Evolutionary conservation across 2,888 invertebrate species (phyloP).

Genomic region (Alentia gelatinosa): DNA sequence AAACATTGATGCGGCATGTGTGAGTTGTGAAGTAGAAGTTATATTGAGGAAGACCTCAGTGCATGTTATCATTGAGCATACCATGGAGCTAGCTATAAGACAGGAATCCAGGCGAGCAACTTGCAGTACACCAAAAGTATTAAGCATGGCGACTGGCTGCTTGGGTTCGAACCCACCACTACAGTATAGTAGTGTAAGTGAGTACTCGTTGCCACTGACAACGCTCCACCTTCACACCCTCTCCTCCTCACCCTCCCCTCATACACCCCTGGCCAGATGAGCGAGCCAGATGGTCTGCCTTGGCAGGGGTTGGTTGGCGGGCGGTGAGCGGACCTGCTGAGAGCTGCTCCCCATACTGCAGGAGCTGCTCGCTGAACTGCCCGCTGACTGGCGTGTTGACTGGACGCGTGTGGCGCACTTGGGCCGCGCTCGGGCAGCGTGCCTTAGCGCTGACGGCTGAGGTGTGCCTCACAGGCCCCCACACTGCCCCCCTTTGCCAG

Average conservation of each 20-base stretch:
- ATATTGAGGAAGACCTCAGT: too few species aligned
- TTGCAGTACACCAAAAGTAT: too few species aligned
- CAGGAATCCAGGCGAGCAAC: too few species aligned
- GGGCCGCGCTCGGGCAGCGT: not conserved
- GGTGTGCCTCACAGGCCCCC: not conserved
- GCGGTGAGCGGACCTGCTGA: not conserved
- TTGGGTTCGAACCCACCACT: not conserved
- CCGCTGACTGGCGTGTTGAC: not conserved
- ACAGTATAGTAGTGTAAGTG: not conserved
- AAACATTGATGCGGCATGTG: too few species aligned
- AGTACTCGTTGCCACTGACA: not conserved
- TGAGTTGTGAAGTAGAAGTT: too few species aligned
- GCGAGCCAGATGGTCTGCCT: not conserved
- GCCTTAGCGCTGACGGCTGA: constrained; percentile 1
- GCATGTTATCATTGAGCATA: too few species aligned
- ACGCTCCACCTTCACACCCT: not conserved
- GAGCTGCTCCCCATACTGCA: not conserved
- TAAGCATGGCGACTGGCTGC: too few species aligned
- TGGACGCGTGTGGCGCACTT: not conserved
- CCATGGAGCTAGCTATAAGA: too few species aligned
- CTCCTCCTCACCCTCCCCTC: too few species aligned
- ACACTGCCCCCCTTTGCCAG: not conserved
- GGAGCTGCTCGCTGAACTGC: not conserved
- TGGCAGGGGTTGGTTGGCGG: not conserved
- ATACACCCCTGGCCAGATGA: too few species aligned